Evolutionary conservation across 2,888 invertebrate species (phyloP), one percentile per base, ranked within the genome.

Genomic region (Meteorus cinctellus): DNA sequence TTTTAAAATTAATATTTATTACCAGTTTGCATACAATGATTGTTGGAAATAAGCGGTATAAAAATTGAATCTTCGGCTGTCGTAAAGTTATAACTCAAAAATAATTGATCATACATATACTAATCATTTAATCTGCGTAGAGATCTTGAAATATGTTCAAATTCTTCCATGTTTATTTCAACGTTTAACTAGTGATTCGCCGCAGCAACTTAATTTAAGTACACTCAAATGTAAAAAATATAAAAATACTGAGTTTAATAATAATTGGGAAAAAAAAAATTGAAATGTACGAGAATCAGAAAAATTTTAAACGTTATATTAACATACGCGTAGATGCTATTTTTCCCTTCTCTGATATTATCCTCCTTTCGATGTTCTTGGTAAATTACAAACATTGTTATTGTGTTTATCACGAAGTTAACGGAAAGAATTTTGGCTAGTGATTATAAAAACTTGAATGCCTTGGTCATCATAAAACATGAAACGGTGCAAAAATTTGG

Each of bases 181-280:
- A 82, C 77, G 82, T 82, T 81, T 83, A 84, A 82, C 83, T 84
- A 84, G 84, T 82, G 62, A 67, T 85, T 87, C 84, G 87, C 86
- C 85, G 83, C 80, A 83, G 84, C 80, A 80, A 83, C 84, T 86
- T 85, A 86, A 88, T 86, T 87, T 88, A 87, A 87, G 88, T 87
- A 87, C 87, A 88, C 85, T 85, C 84, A 80, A 80, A 55, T 81
- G 79, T 84, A 84, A 81, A 86, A 82, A 84, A 85, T 86, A 86
- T 81, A 88, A 88, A 89, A 89, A 89, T 89, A 89, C 89, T 89
- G 89, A 86, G 86, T 84, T 86, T 76, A 86, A 85, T 79, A 84
- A 85, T 84, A 72, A 71, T 72, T 71, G 24, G n/a, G n/a, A n/a
- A 65, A 68, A 66, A 67, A 51, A 60, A 34, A 63, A 36, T 4